A percentile compares a stretch with the other conserved stretches of the same genome.
These are phyloP conservation scores for Micrasema longulum DNA, from an alignment of 1,140 invertebrate species.

Conservation along the genomic window DNA sequence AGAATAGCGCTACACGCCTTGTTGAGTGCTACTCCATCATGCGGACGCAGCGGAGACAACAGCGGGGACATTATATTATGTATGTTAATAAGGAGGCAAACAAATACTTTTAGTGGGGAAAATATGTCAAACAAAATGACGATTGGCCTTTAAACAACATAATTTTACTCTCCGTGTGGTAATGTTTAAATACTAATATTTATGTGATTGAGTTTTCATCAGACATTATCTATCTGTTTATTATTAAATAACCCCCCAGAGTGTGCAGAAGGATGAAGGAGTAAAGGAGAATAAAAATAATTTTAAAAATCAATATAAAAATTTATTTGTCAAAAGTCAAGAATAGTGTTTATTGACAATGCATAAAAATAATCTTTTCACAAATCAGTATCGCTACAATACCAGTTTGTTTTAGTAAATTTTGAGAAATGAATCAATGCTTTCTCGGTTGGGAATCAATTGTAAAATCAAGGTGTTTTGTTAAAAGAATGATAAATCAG, in stretches of 20 bases:
- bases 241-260: slow-evolving; percentile 40
- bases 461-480: too few relatives aligned
- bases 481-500: slow-evolving; percentile 68
- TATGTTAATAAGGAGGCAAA: too few relatives aligned
- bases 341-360: slow-evolving; percentile 18
- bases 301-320: slow-evolving; percentile 30
- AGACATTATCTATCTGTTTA: too few relatives aligned
- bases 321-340: slow-evolving; percentile 35
- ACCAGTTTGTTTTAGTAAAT: slow-evolving; percentile 13
- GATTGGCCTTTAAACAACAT: too few relatives aligned
- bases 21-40: too few relatives aligned
- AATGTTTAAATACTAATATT: too few relatives aligned
- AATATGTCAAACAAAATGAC: too few relatives aligned
- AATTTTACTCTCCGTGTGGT: too few relatives aligned
- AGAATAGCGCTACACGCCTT: slow-evolving; percentile 13
- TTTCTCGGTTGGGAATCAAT: slow-evolving; percentile 46
- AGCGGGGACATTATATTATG: too few relatives aligned
- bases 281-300: slow-evolving; percentile 32
- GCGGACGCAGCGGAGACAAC: too few relatives aligned
- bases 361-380: slow-evolving; percentile 19
- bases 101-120: too few relatives aligned
- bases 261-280: slow-evolving; percentile 35
- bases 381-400: slow-evolving; percentile 1
- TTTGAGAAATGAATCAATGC: slow-evolving; percentile 17
- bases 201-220: too few relatives aligned